These are phyloP conservation scores for western clawed frog (Xenopus tropicalis) DNA, from an alignment of 2,113 vertebrate genomes.

Conservation along the genomic window UCB_Xtro_10.0 CM004448.2:97227001-97227500, in stretches of 20 bases:
- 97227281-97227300: background rate
- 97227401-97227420: too few species aligned
- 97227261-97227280: slow-evolving; percentile 23
- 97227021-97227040: slow-evolving; percentile 14
- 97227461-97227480: too few species aligned
- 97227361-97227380: too few species aligned
- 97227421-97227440: too few species aligned
- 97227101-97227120: slow-evolving; percentile 29
- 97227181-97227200: slow-evolving; percentile 12
- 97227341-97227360: too few species aligned
- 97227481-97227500: too few species aligned
- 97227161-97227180: slow-evolving; percentile 24
- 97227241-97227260: slow-evolving; percentile 12
- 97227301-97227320: background rate
- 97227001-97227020: background rate
- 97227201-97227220: slow-evolving; percentile 37
- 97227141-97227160: slow-evolving; percentile 19
- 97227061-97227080: slow-evolving; percentile 33
- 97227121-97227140: slow-evolving; percentile 10
- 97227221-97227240: slow-evolving; percentile 37
- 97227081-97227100: slow-evolving; percentile 29
- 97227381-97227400: too few species aligned
- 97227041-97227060: background rate
- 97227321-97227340: background rate
- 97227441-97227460: too few species aligned